These are phyloP conservation scores for Mythimna pallens DNA, from an alignment of 2,888 invertebrate species.

Conservation along the genomic window DNA sequence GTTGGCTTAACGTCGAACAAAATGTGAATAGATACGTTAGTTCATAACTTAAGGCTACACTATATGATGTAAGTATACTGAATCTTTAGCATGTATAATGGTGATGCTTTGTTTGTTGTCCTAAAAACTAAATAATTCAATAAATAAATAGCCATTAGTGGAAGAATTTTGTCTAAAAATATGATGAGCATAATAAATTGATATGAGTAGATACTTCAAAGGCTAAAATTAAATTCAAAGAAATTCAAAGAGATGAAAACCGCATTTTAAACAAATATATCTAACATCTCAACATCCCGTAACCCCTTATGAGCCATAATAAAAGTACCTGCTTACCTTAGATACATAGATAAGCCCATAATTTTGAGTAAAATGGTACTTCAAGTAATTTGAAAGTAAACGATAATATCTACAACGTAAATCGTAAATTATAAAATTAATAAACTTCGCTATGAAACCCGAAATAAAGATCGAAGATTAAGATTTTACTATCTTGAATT, in stretches of 20 bases:
- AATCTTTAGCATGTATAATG: too few relatives aligned
- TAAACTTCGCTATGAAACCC: constrained; percentile 41
- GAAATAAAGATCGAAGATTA: constrained; percentile 34
- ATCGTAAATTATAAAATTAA: constrained; percentile 54
- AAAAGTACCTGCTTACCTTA: background rate
- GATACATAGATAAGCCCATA: constrained; percentile 3
- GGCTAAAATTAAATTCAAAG: background rate
- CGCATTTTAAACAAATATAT: background rate
- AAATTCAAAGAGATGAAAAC: background rate
- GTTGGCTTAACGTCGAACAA: too few relatives aligned
- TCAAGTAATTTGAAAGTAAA: constrained; percentile 14
- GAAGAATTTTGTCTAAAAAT: background rate
- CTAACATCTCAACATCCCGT: background rate
- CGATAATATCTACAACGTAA: constrained; percentile 46
- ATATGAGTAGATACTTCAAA: background rate
- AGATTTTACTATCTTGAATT: constrained; percentile 25
- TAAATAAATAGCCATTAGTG: background rate
- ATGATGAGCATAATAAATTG: too few relatives aligned
- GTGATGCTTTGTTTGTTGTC: too few relatives aligned
- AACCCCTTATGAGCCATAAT: background rate
- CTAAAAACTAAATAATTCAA: too few relatives aligned
- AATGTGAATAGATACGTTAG: too few relatives aligned
- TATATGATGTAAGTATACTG: too few relatives aligned
- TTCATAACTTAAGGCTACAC: too few relatives aligned
- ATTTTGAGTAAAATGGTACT: constrained; percentile 18